A percentile compares a stretch with the other conserved stretches of the same genome.
These are phyloP conservation scores for Netelia virgata DNA, from an alignment of 2,888 invertebrate species.

Conservation along the genomic window DNA sequence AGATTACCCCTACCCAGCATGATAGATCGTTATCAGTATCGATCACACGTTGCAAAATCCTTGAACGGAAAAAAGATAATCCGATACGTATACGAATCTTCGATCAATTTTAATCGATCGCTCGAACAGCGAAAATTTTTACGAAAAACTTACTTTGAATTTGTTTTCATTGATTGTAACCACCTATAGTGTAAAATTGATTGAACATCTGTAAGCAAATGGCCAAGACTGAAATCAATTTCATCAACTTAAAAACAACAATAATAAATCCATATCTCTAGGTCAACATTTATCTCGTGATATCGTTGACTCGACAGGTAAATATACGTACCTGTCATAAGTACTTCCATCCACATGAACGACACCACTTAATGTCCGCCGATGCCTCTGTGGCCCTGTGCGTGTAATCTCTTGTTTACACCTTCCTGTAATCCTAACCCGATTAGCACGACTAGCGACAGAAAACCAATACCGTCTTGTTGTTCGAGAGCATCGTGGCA, in stretches of 20 bases:
- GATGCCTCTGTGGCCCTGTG: constrained; percentile 38
- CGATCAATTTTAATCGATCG: neutral
- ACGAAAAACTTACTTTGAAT: neutral
- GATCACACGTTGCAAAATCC: constrained; percentile 1
- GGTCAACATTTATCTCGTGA: neutral
- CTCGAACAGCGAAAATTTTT: neutral
- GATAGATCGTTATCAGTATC: constrained; percentile 56
- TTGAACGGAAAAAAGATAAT: neutral
- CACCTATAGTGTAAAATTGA: constrained; percentile 34
- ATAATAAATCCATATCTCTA: no score
- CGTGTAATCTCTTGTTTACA: constrained; percentile 76
- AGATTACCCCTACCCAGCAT: constrained; percentile 54
- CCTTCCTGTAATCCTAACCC: constrained; percentile 71
- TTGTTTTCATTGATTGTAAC: neutral
- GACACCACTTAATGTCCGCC: neutral
- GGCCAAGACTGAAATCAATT: no score
- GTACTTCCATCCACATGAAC: neutral
- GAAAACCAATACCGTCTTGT: constrained; percentile 23
- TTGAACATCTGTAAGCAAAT: constrained; percentile 18
- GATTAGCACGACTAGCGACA: constrained; percentile 70
- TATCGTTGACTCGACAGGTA: neutral
- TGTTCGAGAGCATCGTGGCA: constrained; percentile 12
- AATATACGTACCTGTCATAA: neutral
- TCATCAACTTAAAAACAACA: no score
- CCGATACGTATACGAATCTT: no score